phyloP scores from a whole-genome alignment of 2,888 invertebrate species.

The Caenorhabditis sp. region DNA sequence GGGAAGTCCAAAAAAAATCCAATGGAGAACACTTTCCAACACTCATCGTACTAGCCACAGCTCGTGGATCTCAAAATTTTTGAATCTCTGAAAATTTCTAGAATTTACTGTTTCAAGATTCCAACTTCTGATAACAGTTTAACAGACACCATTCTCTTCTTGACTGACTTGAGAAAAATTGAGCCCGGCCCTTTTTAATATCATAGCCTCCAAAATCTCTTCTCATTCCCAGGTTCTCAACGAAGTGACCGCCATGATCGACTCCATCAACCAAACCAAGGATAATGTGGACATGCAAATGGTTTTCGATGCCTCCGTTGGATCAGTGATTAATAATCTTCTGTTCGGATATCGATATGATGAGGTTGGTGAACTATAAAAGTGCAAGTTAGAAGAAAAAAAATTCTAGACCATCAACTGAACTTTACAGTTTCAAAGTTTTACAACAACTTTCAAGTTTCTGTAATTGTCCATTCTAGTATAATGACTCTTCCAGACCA shows the following conservation, averaged over 20 bases:
- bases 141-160: no score
- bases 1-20: no score
- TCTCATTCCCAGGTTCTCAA: conserved; percentile 58
- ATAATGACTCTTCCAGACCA: conserved; percentile 22
- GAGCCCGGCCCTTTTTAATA: no score
- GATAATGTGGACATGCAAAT: conserved; percentile 60
- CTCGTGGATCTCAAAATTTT: no score
- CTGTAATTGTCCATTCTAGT: background rate
- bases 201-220: no score
- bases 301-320: conserved; percentile 64
- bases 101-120: no score
- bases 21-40: no score
- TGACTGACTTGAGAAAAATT: no score
- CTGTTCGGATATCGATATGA: conserved; percentile 72
- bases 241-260: conserved; percentile 50
- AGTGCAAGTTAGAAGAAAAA: no score
- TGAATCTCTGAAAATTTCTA: background rate
- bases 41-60: no score
- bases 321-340: conserved; percentile 67
- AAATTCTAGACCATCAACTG: no score
- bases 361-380: conserved; percentile 58
- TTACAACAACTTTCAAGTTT: background rate
- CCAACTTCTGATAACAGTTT: background rate
- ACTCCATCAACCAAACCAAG: conserved; percentile 2
- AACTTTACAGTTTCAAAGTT: background rate